These are phyloP conservation scores for Cephus nigrinus DNA, from an alignment of 2,888 invertebrate species.

Conservation along the genomic window DNA sequence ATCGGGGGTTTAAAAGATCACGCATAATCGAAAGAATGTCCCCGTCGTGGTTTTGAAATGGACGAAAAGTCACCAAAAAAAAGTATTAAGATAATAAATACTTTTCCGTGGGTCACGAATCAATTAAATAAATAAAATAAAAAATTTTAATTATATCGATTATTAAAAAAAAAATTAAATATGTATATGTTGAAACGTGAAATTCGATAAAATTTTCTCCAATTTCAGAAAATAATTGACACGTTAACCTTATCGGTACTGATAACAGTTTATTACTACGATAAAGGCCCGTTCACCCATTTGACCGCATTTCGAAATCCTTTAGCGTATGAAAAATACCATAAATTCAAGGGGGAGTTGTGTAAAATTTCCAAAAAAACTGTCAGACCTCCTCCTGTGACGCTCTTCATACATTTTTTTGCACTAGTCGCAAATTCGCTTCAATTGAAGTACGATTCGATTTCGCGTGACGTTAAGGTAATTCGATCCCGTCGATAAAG, in stretches of 20 bases:
- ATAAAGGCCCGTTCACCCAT: neutral
- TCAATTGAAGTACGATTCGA: too few species aligned
- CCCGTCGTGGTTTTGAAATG: neutral
- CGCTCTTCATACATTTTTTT: neutral
- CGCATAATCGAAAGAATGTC: neutral
- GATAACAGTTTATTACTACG: neutral
- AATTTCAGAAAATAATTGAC: neutral
- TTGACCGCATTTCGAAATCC: neutral
- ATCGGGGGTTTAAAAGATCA: neutral
- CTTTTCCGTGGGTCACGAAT: neutral
- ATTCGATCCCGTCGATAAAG: neutral
- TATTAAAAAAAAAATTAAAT: neutral
- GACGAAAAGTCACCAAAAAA: neutral
- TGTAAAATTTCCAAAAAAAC: neutral
- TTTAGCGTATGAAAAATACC: neutral
- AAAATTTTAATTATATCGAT: neutral
- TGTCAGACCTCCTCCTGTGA: neutral
- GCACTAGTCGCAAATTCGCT: too few species aligned
- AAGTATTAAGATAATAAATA: neutral
- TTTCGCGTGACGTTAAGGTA: too few species aligned
- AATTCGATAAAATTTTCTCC: neutral
- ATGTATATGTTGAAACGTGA: neutral
- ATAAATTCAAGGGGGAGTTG: neutral
- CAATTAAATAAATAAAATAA: too few species aligned
- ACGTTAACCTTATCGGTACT: neutral